phyloP scores from a whole-genome alignment of 2,113 vertebrate genomes.

The Oncorhynchus kisutch region DNA sequence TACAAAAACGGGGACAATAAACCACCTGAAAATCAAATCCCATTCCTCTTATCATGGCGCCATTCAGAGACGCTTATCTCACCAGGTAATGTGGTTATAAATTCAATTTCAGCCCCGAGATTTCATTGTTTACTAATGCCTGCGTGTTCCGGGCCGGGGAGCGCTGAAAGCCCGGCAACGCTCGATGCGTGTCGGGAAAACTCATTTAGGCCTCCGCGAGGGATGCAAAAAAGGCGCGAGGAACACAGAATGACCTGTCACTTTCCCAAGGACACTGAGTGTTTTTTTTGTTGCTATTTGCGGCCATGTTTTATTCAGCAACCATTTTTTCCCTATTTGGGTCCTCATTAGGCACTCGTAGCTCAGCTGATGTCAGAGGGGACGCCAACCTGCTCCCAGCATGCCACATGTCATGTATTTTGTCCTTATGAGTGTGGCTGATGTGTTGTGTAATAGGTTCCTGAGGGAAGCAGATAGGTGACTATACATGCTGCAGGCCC shows the following conservation, averaged over 20 bases:
- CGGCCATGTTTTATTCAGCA: constrained; percentile 71
- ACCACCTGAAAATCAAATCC: constrained; percentile 85
- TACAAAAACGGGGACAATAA: constrained; percentile 68
- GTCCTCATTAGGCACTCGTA: constrained; percentile 61
- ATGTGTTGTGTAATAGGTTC: constrained; percentile 17
- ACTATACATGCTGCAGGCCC: not conserved
- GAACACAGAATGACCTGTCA: constrained; percentile 49
- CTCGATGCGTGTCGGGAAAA: constrained; percentile 82
- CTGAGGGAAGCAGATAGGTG: constrained; percentile 19
- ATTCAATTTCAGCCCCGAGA: constrained; percentile 88
- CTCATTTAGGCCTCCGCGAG: constrained; percentile 83
- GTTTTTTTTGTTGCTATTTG: constrained; percentile 29
- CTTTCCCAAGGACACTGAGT: constrained; percentile 68
- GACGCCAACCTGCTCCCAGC: not conserved
- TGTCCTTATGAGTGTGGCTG: constrained; percentile 33
- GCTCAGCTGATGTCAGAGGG: constrained; percentile 50
- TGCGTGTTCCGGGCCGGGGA: constrained; percentile 71
- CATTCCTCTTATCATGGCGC: constrained; percentile 93
- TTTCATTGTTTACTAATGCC: constrained; percentile 93
- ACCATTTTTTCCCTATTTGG: constrained; percentile 67
- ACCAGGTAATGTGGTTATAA: constrained; percentile 89
- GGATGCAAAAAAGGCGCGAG: constrained; percentile 65
- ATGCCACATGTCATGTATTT: constrained; percentile 28
- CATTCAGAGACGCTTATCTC: constrained; percentile 92
- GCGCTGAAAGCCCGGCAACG: constrained; percentile 80